A percentile compares a stretch with the other conserved stretches of the same genome.
These are phyloP conservation scores for Dinomys branickii DNA, from an alignment of 2,113 vertebrate genomes.

Conservation along the genomic window DNA sequence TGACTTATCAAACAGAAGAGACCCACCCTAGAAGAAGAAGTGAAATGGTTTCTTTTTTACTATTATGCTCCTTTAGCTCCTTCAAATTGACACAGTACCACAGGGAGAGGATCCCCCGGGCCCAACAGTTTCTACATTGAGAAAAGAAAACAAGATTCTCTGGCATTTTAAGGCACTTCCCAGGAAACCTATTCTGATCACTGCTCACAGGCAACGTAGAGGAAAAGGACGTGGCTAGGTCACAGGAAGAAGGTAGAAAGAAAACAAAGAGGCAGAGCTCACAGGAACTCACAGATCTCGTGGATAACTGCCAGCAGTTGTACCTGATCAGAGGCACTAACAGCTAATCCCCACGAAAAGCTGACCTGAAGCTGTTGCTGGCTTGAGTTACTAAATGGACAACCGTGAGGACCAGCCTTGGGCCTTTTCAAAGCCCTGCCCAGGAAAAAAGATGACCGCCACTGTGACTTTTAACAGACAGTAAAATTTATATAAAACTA, in stretches of 20 bases:
- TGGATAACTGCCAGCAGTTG: not conserved
- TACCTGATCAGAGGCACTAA: not conserved
- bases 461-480: not conserved
- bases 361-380: not conserved
- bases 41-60: not conserved
- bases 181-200: not conserved
- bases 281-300: not conserved
- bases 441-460: not conserved
- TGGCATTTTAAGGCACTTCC: not conserved
- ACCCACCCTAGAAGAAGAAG: not conserved
- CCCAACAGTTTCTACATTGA: not conserved
- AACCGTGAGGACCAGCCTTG: not conserved
- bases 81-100: not conserved
- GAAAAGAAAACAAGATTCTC: not conserved
- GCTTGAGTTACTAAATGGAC: not conserved
- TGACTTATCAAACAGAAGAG: too few relatives aligned
- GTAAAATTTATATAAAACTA: not conserved
- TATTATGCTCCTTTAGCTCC: not conserved
- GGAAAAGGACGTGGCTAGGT: not conserved
- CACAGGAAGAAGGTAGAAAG: not conserved
- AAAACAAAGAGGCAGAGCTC: not conserved
- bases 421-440: not conserved
- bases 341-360: not conserved
- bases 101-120: not conserved
- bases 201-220: not conserved